Conservation (phyloP, 2,113 vertebrate species). For the Zonotrichia leucophrys region DNA sequence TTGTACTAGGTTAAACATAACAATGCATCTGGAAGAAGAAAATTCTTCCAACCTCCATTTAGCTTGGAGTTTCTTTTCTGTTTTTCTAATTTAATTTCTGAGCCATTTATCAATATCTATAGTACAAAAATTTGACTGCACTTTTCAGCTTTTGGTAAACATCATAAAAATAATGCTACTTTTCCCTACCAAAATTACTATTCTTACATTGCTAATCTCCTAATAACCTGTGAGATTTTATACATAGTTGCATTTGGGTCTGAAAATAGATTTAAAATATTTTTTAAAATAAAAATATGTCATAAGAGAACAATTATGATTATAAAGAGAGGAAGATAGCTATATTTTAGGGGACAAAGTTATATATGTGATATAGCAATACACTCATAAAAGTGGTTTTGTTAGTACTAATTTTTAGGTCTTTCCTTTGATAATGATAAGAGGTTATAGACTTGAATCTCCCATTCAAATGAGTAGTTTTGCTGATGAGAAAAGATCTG, state of each 20-base stretch:
- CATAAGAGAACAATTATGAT: background rate
- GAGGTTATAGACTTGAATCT: background rate
- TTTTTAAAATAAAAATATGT: too few species aligned
- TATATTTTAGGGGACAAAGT: background rate
- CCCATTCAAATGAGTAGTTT: background rate
- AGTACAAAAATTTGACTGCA: background rate
- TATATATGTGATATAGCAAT: background rate
- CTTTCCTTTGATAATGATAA: background rate
- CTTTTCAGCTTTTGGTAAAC: background rate
- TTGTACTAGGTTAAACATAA: background rate
- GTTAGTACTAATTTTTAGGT: background rate
- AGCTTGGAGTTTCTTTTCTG: background rate
- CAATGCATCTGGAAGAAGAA: background rate
- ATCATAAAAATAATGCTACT: background rate
- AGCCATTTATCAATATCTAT: background rate
- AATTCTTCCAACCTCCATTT: background rate
- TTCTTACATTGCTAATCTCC: background rate
- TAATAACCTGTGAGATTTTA: background rate
- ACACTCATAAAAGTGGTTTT: background rate
- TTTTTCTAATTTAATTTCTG: background rate
- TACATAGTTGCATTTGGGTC: background rate
- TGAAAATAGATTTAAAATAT: background rate
- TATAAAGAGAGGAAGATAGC: background rate
- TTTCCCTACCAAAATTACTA: background rate
- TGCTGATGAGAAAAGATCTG: background rate